Percentiles rank a stretch among this genome's conserved stretches.
Conservation (phyloP, 1,140 invertebrate genomes). For the Calephelis virginiensis region DNA sequence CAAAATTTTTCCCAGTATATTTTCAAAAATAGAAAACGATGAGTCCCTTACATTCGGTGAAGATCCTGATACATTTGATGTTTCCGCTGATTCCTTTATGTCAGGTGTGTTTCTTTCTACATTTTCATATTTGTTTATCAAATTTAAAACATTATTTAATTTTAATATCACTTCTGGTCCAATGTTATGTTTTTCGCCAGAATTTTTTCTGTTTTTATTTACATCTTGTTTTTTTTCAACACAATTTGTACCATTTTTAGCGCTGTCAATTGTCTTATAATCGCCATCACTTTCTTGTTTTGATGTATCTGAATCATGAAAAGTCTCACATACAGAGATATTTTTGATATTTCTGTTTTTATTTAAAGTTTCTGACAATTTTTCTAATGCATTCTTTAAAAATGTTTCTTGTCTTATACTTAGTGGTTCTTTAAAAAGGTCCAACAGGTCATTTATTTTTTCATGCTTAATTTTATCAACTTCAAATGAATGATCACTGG, state of each 20-base stretch:
- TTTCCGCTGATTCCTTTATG: slow-evolving; percentile 29
- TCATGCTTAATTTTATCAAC: slow-evolving; percentile 60
- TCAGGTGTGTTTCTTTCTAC: slow-evolving; percentile 42
- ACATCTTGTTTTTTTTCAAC: slow-evolving; percentile 19
- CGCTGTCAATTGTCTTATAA: slow-evolving; percentile 16
- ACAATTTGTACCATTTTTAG: slow-evolving; percentile 30
- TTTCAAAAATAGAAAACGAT: slow-evolving; percentile 49
- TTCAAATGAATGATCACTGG: slow-evolving; percentile 44
- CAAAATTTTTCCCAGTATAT: slow-evolving; percentile 53
- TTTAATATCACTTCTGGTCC: slow-evolving; percentile 39
- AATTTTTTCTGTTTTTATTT: slow-evolving; percentile 17
- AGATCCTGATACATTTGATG: not conserved
- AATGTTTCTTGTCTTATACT: slow-evolving; percentile 62
- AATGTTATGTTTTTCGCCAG: slow-evolving; percentile 22
- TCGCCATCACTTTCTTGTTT: slow-evolving; percentile 21
- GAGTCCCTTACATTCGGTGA: slow-evolving; percentile 19
- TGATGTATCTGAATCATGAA: slow-evolving; percentile 32
- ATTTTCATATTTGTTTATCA: slow-evolving; percentile 55
- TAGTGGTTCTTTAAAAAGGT: slow-evolving; percentile 65
- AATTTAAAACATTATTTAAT: slow-evolving; percentile 49
- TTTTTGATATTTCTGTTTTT: slow-evolving; percentile 52
- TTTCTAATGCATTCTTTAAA: slow-evolving; percentile 60
- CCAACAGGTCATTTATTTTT: slow-evolving; percentile 61
- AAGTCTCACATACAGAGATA: slow-evolving; percentile 52
- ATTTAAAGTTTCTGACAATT: slow-evolving; percentile 48